Evolutionary conservation across 2,888 invertebrate species (phyloP).

Genomic region (Camponotus fellah): DNA sequence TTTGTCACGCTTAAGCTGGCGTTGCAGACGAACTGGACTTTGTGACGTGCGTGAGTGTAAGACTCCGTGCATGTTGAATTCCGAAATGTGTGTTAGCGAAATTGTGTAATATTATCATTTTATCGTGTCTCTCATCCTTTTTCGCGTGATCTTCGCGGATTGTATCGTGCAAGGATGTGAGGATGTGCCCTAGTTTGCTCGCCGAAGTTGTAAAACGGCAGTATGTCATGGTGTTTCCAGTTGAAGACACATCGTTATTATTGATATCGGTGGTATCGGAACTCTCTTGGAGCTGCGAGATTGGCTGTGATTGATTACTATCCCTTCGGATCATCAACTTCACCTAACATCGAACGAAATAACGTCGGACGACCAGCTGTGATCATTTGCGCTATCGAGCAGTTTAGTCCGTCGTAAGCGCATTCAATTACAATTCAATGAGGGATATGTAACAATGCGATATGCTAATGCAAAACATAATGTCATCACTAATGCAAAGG

Average conservation of each 20-base stretch:
- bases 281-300: conserved; percentile 9
- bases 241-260: conserved; percentile 33
- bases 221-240: conserved; percentile 21
- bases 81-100: conserved; percentile 32
- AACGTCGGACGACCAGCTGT: background rate
- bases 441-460: background rate
- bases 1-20: conserved; percentile 68
- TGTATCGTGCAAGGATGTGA: background rate
- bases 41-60: conserved; percentile 70
- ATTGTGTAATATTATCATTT: conserved; percentile 33
- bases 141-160: conserved; percentile 13
- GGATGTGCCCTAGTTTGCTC: background rate
- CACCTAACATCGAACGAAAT: background rate
- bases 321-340: background rate
- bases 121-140: conserved; percentile 10
- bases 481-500: conserved; percentile 18
- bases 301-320: conserved; percentile 48
- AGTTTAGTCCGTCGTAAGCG: conserved; percentile 6
- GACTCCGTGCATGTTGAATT: conserved; percentile 1
- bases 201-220: conserved; percentile 7
- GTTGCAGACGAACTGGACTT: conserved; percentile 64
- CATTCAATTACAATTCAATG: conserved; percentile 22
- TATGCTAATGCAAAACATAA: conserved; percentile 32
- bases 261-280: conserved; percentile 5
- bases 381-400: conserved; percentile 21